Evolutionary conservation across 2,888 invertebrate genomes (phyloP), one percentile per base, ranked within the genome.

Genomic region (Troides helena): DNA sequence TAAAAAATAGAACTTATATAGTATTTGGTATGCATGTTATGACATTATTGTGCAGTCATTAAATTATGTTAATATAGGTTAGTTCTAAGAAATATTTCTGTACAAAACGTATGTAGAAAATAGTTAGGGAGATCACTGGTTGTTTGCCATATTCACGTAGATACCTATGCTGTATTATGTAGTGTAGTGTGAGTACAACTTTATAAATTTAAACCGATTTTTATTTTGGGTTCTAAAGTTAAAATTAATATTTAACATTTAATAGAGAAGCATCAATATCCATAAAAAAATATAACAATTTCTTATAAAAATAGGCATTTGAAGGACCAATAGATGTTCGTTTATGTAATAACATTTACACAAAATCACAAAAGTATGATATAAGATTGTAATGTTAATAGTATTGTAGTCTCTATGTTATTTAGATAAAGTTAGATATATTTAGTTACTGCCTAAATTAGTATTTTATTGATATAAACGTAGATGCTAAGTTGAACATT

Each of bases 81-180:
- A 67, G 61, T 61, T 53, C 30, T 43, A 43, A 53, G 67, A 30
- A 21, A 65, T 64, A 36, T 25, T 57, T 57, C 53, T 71, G 70
- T 67, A 71, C 70, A 67, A 71, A 70, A 65, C 85, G 85, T 81
- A 74, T 63, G 81, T 83, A 80, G 77, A 76, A 74, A 71, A 72
- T 75, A 82, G 81, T 73, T 79, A 67, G 73, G 66, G 73, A 76
- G 77, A 78, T 79, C 78, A 79, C 75, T 76, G 83, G 83, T 85
- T 83, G 73, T 78, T 82, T 88, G 88, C 88, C 88, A 88, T 89
- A 87, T 82, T 80, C 76, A 77, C 80, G 72, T 78, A 77, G 74
- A 74, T 73, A 30, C 25, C 25, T 30, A 73, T 75, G 73, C 64
- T 72, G 67, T 70, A 69, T 46, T 46, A 12, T 46, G 39, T 18